A percentile compares a stretch with the other conserved stretches of the same genome.
These are phyloP conservation scores for Meloidogyne exigua DNA, from an alignment of 1,140 invertebrate species.

Conservation along the genomic window DNA sequence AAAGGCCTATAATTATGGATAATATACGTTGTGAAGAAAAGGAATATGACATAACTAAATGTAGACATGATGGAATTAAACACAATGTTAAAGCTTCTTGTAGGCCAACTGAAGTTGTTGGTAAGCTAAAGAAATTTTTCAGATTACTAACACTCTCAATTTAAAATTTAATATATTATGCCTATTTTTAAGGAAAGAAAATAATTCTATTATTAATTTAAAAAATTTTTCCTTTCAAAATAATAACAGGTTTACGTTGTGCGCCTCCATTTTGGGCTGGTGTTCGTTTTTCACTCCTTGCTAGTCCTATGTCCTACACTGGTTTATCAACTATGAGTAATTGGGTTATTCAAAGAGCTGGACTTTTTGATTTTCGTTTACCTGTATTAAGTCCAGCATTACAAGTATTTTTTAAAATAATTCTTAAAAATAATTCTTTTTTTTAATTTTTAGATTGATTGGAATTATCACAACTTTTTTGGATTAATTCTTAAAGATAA, in stretches of 20 bases:
- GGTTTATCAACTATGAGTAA: conserved; percentile 79
- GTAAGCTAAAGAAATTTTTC: conserved; percentile 1
- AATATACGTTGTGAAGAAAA: conserved; percentile 86
- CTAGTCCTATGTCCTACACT: conserved; percentile 80
- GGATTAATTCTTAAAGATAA: conserved; percentile 63
- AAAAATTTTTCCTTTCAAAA: not conserved
- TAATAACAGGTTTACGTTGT: conserved; percentile 68
- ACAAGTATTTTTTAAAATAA: conserved; percentile 67
- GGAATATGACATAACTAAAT: conserved; percentile 84
- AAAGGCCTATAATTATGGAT: conserved; percentile 66
- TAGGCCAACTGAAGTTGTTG: conserved; percentile 56
- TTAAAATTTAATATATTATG: too few relatives aligned
- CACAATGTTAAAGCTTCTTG: conserved; percentile 67
- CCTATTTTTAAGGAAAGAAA: too few relatives aligned
- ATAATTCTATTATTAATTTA: too few relatives aligned
- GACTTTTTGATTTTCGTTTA: conserved; percentile 86
- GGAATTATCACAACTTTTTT: conserved; percentile 81
- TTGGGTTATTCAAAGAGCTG: conserved; percentile 83
- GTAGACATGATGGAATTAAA: conserved; percentile 70
- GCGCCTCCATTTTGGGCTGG: conserved; percentile 88
- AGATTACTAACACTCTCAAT: too few relatives aligned
- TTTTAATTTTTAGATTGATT: conserved; percentile 73
- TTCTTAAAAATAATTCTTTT: not conserved
- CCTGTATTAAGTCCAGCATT: conserved; percentile 80
- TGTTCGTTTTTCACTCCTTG: conserved; percentile 80